A percentile compares a stretch with the other conserved stretches of the same genome.
These are phyloP conservation scores for Charadrius vociferus DNA, from an alignment of 2,113 vertebrate species.

Conservation along the genomic window DNA sequence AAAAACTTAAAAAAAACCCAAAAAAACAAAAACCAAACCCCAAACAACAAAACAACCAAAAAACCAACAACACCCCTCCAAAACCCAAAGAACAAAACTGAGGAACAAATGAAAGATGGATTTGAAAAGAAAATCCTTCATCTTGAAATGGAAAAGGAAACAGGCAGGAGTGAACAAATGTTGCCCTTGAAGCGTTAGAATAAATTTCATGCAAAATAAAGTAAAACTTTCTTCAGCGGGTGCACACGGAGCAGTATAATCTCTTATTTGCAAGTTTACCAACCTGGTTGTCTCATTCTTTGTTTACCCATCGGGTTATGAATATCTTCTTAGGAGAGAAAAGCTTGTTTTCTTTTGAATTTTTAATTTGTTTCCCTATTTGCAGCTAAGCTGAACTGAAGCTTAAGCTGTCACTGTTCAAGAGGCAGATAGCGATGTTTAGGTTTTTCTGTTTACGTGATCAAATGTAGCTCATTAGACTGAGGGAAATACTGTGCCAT, in stretches of 20 bases:
- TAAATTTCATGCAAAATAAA: background rate
- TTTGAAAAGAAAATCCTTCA: background rate
- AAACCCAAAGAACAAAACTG: background rate
- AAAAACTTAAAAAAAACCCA: background rate
- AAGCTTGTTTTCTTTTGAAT: background rate
- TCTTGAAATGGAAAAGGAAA: background rate
- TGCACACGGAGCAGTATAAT: background rate
- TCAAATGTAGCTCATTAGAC: background rate
- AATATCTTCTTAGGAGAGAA: background rate
- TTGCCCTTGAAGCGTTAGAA: background rate
- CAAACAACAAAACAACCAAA: too few species aligned
- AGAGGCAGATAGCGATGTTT: background rate
- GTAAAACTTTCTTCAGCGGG: background rate
- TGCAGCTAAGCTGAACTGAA: background rate
- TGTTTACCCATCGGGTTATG: background rate
- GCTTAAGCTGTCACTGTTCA: background rate
- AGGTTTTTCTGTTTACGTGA: background rate
- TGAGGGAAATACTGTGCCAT: background rate
- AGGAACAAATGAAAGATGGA: background rate
- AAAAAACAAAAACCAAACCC: too few species aligned
- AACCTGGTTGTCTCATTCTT: background rate
- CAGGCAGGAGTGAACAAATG: background rate
- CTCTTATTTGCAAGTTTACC: background rate
- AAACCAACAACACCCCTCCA: too few species aligned
- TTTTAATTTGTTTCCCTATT: background rate